Conservation (phyloP, 2,888 invertebrate species). For the Phytoseiulus persimilis region DNA sequence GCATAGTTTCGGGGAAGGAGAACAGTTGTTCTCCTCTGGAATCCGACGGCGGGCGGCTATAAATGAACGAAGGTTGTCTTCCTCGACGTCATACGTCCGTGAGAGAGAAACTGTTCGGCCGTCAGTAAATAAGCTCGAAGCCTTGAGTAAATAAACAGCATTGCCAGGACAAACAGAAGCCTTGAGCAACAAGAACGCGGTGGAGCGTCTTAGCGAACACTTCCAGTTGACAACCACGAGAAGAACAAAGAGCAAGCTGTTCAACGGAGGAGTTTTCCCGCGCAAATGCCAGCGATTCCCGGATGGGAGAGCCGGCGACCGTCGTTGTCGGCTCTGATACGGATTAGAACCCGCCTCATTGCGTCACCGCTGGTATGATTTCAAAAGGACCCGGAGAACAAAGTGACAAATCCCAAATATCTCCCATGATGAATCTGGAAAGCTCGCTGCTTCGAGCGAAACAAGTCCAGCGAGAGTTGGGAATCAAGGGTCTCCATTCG, state of each 20-base stretch:
- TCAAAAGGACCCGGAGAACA: no score
- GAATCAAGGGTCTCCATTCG: background rate
- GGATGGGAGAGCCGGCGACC: background rate
- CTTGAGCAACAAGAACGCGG: background rate
- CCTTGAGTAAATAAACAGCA: background rate
- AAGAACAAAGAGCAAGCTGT: background rate
- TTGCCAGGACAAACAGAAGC: background rate
- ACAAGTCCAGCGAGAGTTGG: background rate
- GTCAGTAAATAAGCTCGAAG: background rate
- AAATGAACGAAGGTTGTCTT: background rate
- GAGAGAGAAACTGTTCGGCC: background rate
- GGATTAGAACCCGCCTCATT: no score
- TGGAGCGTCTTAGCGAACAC: background rate
- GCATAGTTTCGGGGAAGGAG: no score
- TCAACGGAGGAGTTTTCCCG: background rate
- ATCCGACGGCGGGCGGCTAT: background rate
- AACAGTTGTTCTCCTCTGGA: background rate
- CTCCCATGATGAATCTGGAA: no score
- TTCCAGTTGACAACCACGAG: background rate
- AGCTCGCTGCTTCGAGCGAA: no score
- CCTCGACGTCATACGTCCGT: background rate
- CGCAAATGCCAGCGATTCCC: background rate
- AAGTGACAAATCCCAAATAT: no score
- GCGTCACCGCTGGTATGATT: no score
- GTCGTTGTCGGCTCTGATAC: background rate